Base-by-base conservation (phyloP, 2,888 invertebrate genomes). In the Eudemis profundana region DNA sequence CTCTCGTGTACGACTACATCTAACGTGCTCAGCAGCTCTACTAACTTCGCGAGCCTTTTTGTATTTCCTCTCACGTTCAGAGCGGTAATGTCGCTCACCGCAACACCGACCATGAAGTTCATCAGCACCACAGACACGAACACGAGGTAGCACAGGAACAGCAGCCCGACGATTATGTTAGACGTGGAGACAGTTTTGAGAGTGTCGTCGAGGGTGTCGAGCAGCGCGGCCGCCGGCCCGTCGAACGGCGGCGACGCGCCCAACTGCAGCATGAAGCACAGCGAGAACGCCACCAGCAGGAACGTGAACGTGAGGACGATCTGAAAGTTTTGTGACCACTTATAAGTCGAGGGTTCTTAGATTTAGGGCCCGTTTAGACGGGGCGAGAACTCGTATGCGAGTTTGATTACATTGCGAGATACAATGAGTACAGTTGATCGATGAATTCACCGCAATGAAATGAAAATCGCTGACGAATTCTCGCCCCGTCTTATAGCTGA, bases 41-140 rank as follows among this genome's bases (percentile, higher is more conserved):
- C 84, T 67, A 86, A 86, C 66, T 86, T 84, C 8, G 77, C 75
- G 15, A 86, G 70, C 33, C 83, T 68, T 53, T 81, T 78, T 3
- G 84, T 79, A 64, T 81, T 78, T 3, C 86, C 86, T 66, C 83
- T 79, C 10, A 82, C 80, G 70, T 84, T 82, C 15, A 88, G 76
- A n/a, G 75, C 78, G 21, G 79, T 78, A 21, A 85, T 82, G 66
- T 87, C 86, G 68, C 81, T 86, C 36, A 87, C 86, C 12, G 86
- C 86, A 53, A 87, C 72, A 66, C 86, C 86, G 21, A 86, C 77
- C 71, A 87, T 77, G 12, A 87, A 74, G 67, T 87, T 87, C 82
- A 86, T 85, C 66, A 87, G 71, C 0, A 86, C 82, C 17, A 86
- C 78, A 0, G 84, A 76, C 15, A 83, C 82, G 29, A 85, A 72